Evolutionary conservation across 2,888 invertebrate genomes (phyloP), one percentile per base, ranked within the genome.

Genomic region (Agrypnus murinus): DNA sequence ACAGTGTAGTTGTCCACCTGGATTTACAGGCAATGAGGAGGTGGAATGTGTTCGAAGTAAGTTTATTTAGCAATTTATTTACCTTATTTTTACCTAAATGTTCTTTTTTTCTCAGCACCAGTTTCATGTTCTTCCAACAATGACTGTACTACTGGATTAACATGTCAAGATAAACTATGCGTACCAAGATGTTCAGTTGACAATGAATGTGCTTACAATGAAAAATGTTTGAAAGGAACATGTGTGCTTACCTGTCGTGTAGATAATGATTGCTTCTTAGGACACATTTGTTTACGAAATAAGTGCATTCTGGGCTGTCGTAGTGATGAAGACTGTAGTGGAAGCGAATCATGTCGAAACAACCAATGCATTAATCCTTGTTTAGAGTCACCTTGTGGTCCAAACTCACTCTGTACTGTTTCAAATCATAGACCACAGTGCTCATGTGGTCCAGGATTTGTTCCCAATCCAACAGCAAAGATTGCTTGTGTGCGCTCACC

Each of bases 221-320:
- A 97, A 86, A 94, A 95, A 84, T 97, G 97, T 85, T 87, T 94
- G 7, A 89, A 90, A 80, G 93, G 92, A 75, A 92, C 91, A 79
- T 97, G 96, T 83, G 90, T 95, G 90, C 91, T 96, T 68, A 96
- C 96, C 2, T 97, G 97, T 81, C 91, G 95, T 55, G 92, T 95
- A 0, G 96, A 96, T 82, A 95, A 96, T 80, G 96, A 97, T 80
- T 97, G 96, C 80, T 96, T 96, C 90, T 87, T 96, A 69, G 96
- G 96, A 0, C 95, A 96, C 80, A 95, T 96, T 75, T 97, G 97
- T 81, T 86, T 95, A 66, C 91, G 92, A 80, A 95, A 95, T 80
- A 93, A 93, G 86, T 96, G 96, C 81, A 90, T 93, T 69, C 93
- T 92, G 77, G 96, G 96, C 40, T 97, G 96, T 81, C 92, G 94